phyloP scores from a whole-genome alignment of 2,113 vertebrate genomes.

The Podarcis muralis region DNA sequence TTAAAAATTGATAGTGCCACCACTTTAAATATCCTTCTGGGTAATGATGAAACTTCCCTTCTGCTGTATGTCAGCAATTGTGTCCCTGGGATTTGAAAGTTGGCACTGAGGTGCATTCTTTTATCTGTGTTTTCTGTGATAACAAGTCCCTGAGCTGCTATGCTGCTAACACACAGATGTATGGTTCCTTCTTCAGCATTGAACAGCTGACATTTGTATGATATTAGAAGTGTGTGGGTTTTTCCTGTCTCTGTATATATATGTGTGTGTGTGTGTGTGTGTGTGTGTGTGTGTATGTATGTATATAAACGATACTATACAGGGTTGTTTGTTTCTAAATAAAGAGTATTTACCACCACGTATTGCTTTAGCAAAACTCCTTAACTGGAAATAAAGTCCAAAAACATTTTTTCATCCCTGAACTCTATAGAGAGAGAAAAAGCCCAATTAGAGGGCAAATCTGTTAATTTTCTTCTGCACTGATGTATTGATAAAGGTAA shows the following conservation, averaged over 20 bases:
- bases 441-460: not conserved
- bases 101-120: conserved; percentile 71
- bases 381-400: not conserved
- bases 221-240: conserved; percentile 43
- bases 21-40: conserved; percentile 67
- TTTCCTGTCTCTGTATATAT: not conserved
- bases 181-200: conserved; percentile 56
- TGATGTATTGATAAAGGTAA: not conserved
- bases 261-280: not conserved
- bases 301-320: conserved; percentile 14
- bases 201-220: conserved; percentile 62
- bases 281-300: not conserved
- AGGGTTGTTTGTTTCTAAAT: conserved; percentile 33
- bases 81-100: conserved; percentile 73
- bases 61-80: conserved; percentile 67
- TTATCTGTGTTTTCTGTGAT: conserved; percentile 76
- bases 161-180: conserved; percentile 73
- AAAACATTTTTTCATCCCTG: not conserved
- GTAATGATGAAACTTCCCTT: conserved; percentile 73
- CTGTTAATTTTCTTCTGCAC: not conserved
- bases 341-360: conserved; percentile 25
- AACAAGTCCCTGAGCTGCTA: conserved; percentile 74
- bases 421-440: not conserved
- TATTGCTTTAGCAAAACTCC: conserved; percentile 22
- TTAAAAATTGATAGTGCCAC: conserved; percentile 30